Base-by-base conservation (phyloP, 2,888 invertebrate species). In the Trachelus stipa region DNA sequence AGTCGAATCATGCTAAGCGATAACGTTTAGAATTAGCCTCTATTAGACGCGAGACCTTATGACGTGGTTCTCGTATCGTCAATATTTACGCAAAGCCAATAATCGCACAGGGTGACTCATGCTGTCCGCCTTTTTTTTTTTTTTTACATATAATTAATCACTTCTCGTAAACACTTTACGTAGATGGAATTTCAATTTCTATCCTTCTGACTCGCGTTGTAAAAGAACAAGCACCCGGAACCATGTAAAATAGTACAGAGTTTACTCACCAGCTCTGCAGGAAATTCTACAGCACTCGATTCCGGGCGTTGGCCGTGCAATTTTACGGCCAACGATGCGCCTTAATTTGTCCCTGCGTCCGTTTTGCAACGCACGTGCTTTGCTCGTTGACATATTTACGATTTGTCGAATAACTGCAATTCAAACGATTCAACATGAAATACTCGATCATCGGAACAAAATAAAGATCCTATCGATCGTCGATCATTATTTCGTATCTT, bases 221-320 rank as follows among this genome's bases (percentile, higher is more conserved):
- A 9, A 56, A 23, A 40, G 4, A 12, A 9, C 56, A 9, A 2
- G 56, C 23, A 56, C 56, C 2, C 6, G 15, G 6, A 23, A 0
- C 4, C 56, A 9, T 56, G 56, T 23, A 56, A 56, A 56, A 56
- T 0, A 2, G 0, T 23, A 23, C 2, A 9, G 6, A 9, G 23
- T 1, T 0, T 2, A 56, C 56, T 56, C 56, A 56, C 56, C 56
- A 2, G 75, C 71, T 35, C 78, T 69, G 37, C 78, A 78, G n/a
- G 78, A 78, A 34, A 78, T 56, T 35, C 73, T 78, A 73, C 78
- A 78, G 34, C 78, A 78, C 68, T 78, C 78, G 15, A 71, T 68
- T n/a, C 37, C 40, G 1, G 34, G 69, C 1, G 77, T 68, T 12
- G 69, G 11, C 12, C 71, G 71, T 0, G 34, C 33, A 71, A 34